These are phyloP conservation scores for Butastur rufipennis DNA, from an alignment of 2,113 vertebrate genomes.

Conservation along the genomic window DNA sequence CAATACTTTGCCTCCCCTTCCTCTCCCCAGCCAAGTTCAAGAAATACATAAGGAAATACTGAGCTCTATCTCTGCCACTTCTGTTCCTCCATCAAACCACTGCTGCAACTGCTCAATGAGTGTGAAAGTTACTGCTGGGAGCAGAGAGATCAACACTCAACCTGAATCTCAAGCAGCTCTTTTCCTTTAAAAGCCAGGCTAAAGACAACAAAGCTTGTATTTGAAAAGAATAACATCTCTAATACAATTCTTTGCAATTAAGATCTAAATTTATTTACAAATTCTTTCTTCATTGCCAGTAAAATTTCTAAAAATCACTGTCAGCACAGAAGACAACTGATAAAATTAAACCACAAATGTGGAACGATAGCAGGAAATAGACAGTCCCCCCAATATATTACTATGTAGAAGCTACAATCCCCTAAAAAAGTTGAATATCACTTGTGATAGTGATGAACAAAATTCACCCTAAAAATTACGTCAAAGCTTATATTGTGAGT, in stretches of 20 bases:
- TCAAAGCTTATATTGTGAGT: neutral
- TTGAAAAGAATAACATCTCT: neutral
- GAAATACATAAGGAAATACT: neutral
- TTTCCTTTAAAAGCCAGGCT: neutral
- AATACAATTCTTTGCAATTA: neutral
- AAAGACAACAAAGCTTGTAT: neutral
- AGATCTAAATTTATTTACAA: neutral
- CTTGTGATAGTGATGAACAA: neutral
- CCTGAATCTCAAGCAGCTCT: neutral
- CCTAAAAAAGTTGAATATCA: neutral
- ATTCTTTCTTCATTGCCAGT: neutral
- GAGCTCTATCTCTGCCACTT: neutral
- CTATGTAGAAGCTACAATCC: neutral
- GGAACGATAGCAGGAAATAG: neutral
- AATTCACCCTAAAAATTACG: neutral
- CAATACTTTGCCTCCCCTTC: neutral
- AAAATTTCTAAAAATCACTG: neutral
- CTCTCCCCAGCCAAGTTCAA: neutral
- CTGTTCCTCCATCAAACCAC: neutral
- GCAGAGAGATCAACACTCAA: neutral
- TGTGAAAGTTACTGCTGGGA: neutral
- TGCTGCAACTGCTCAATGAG: neutral
- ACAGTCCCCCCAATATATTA: neutral
- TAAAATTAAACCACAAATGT: neutral
- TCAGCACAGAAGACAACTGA: neutral